Conservation (phyloP, 2,797 vertebrate species). For the Sebastes paucispinis region DNA sequence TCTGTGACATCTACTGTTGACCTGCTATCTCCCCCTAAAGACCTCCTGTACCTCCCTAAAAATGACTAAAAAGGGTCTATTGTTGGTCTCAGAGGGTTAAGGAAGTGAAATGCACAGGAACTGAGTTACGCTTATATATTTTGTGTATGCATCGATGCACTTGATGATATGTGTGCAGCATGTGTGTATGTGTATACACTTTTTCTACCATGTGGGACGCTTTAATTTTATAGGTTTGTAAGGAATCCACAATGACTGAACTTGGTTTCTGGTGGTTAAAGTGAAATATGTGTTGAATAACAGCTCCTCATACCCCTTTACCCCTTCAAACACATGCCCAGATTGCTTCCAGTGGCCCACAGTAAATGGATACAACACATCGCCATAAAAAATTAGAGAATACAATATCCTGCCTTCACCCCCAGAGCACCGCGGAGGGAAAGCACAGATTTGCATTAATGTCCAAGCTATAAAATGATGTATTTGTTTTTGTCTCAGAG, state of each 20-base stretch:
- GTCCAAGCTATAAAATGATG: constrained; percentile 39
- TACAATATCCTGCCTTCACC: constrained; percentile 3
- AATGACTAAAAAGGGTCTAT: too few relatives aligned
- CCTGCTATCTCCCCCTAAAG: too few relatives aligned
- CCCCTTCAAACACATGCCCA: background rate
- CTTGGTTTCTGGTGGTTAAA: constrained; percentile 8
- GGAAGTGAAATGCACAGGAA: background rate
- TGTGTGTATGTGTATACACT: background rate
- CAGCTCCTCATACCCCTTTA: background rate
- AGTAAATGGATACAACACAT: constrained; percentile 28
- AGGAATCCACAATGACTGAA: background rate
- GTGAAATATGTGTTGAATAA: constrained; percentile 39
- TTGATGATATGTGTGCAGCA: background rate
- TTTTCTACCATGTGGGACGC: background rate
- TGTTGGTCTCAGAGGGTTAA: too few relatives aligned
- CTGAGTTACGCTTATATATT: background rate
- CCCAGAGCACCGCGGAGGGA: constrained; percentile 10
- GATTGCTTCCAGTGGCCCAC: constrained; percentile 20
- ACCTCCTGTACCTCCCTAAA: too few relatives aligned
- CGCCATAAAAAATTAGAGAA: constrained; percentile 8
- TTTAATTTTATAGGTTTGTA: constrained; percentile 18
- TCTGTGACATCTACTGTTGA: too few relatives aligned
- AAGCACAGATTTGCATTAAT: constrained; percentile 42
- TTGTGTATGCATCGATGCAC: constrained; percentile 8
- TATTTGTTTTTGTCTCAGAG: constrained; percentile 63